These are phyloP conservation scores for Antechinus flavipes DNA, from an alignment of 2,113 vertebrate species.

Conservation along the genomic window DNA sequence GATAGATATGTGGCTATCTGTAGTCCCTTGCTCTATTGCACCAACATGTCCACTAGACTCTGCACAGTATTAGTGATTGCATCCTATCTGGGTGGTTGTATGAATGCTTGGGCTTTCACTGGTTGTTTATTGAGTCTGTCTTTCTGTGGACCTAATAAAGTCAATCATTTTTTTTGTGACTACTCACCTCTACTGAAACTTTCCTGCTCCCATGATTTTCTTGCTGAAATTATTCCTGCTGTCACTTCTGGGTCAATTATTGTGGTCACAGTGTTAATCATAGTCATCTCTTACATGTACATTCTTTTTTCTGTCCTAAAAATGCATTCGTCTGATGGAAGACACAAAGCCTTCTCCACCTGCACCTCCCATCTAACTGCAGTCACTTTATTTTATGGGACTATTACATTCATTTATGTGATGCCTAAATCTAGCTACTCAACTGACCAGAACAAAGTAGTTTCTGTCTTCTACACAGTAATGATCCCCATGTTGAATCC, in stretches of 20 bases:
- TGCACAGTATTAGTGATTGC: conserved; percentile 41
- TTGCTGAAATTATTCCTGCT: conserved; percentile 59
- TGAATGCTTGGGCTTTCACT: conserved; percentile 67
- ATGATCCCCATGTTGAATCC: conserved; percentile 72
- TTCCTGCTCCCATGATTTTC: conserved; percentile 67
- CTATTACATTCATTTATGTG: conserved; percentile 69
- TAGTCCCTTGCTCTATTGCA: conserved; percentile 56
- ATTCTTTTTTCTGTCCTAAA: conserved; percentile 60
- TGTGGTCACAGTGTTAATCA: conserved; percentile 56
- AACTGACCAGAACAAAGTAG: conserved; percentile 66
- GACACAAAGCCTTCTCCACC: conserved; percentile 69
- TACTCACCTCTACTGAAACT: conserved; percentile 81
- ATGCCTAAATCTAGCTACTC: conserved; percentile 74
- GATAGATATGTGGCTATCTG: conserved; percentile 69
- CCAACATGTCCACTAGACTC: conserved; percentile 44
- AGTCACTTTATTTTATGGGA: conserved; percentile 68
- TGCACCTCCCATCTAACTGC: conserved; percentile 68
- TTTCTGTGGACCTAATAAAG: conserved; percentile 70
- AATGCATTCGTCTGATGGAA: conserved; percentile 44
- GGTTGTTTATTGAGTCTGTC: conserved; percentile 58
- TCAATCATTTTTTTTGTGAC: conserved; percentile 83
- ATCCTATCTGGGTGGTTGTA: conserved; percentile 64
- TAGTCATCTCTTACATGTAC: conserved; percentile 60
- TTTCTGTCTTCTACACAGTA: conserved; percentile 68
- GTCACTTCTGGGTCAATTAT: conserved; percentile 66